Conservation (phyloP, 2,113 vertebrate genomes). For the Podilymbus podiceps region DNA sequence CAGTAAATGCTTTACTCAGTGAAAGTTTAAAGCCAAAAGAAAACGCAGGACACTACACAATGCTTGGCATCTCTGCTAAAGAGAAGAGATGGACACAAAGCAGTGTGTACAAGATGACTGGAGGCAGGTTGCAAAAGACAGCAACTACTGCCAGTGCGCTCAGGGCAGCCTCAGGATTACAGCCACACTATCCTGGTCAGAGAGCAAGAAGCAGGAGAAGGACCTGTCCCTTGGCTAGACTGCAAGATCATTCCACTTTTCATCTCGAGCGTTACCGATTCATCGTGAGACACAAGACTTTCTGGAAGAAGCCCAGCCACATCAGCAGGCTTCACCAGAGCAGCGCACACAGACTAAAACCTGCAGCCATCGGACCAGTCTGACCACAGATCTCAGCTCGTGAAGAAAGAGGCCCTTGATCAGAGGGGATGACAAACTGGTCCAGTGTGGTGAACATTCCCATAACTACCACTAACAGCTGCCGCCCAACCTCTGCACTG, state of each 20-base stretch:
- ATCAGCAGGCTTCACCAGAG: not conserved
- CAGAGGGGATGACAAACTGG: not conserved
- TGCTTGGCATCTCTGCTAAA: not conserved
- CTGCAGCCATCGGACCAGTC: not conserved
- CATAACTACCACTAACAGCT: not conserved
- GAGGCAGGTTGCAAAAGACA: not conserved
- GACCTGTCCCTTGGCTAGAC: not conserved
- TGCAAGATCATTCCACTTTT: not conserved
- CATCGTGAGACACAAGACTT: not conserved
- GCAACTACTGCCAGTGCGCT: not conserved
- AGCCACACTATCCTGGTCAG: not conserved
- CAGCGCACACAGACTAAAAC: not conserved
- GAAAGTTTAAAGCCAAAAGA: not conserved
- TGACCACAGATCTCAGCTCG: not conserved
- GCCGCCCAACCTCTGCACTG: not conserved
- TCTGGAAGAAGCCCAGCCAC: not conserved
- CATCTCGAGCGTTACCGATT: not conserved
- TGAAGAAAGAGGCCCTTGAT: not conserved
- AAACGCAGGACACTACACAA: not conserved
- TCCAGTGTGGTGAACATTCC: not conserved
- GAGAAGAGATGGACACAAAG: not conserved
- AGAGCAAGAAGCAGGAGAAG: not conserved
- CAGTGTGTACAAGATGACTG: not conserved
- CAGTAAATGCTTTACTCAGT: not conserved
- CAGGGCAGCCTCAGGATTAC: not conserved